These are phyloP conservation scores for Montifringilla adamsi DNA, from an alignment of 2,113 vertebrate species.

Conservation along the genomic window DNA sequence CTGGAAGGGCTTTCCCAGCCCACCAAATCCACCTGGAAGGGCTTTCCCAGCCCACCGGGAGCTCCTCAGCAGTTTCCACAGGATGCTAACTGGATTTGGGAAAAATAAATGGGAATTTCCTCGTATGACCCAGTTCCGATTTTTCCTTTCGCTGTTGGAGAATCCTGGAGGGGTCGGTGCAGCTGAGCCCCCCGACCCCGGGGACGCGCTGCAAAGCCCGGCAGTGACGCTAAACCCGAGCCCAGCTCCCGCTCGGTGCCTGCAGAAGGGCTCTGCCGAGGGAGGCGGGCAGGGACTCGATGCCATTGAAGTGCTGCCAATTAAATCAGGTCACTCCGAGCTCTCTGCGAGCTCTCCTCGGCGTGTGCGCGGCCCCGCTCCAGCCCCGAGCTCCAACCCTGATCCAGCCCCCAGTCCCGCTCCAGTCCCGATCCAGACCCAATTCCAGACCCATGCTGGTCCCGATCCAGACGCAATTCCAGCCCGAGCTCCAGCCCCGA, in stretches of 20 bases:
- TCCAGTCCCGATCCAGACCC: not conserved
- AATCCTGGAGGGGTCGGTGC: not conserved
- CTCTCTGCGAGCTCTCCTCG: not conserved
- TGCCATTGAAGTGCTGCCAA: not conserved
- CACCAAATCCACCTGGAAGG: not conserved
- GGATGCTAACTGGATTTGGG: not conserved
- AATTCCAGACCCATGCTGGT: too few relatives aligned
- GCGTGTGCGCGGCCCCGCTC: not conserved
- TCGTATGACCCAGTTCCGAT: not conserved
- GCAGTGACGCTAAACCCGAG: not conserved
- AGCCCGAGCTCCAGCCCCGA: fast-evolving
- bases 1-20: not conserved
- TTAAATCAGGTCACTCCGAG: not conserved
- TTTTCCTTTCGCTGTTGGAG: not conserved
- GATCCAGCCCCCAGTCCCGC: not conserved
- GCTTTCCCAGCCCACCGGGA: not conserved
- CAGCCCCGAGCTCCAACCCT: not conserved
- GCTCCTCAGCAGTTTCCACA: fast-evolving
- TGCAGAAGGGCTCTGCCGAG: not conserved
- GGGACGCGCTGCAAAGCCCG: not conserved
- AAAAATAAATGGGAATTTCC: not conserved
- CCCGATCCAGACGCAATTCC: not conserved
- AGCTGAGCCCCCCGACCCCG: not conserved
- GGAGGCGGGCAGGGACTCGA: not conserved
- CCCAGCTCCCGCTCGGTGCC: fast-evolving